These are phyloP conservation scores for Muschampia plurimacula DNA, from an alignment of 2,888 invertebrate genomes.

Conservation along the genomic window DNA sequence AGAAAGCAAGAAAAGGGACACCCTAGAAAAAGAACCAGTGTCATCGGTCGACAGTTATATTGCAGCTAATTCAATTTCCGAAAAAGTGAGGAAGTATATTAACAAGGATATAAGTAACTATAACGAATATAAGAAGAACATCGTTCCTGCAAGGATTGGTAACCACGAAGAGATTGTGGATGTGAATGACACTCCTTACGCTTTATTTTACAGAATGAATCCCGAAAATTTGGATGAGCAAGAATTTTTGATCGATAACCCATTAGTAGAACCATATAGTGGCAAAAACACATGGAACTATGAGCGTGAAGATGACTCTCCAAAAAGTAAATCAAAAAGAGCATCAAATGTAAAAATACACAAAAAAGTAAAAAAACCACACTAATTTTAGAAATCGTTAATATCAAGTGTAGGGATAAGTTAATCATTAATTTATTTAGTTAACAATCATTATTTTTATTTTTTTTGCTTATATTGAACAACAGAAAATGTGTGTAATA, in stretches of 20 bases:
- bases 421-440: neutral
- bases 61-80: neutral
- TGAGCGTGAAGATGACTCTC: neutral
- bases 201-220: slow-evolving; percentile 65
- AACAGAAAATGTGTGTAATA: too few relatives aligned
- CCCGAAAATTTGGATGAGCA: slow-evolving; percentile 53
- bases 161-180: slow-evolving; percentile 53
- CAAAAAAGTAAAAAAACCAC: slow-evolving; percentile 54
- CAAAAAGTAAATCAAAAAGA: slow-evolving; percentile 43
- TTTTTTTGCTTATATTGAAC: too few relatives aligned
- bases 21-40: slow-evolving; percentile 1
- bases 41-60: neutral
- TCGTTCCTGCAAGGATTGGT: slow-evolving; percentile 47
- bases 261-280: neutral
- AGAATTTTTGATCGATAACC: slow-evolving; percentile 25
- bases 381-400: slow-evolving; percentile 47
- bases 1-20: slow-evolving; percentile 43
- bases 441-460: too few relatives aligned
- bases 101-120: slow-evolving; percentile 50
- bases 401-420: neutral
- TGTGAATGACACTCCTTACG: slow-evolving; percentile 57
- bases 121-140: slow-evolving; percentile 6
- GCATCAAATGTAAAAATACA: slow-evolving; percentile 48
- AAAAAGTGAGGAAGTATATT: slow-evolving; percentile 53
- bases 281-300: slow-evolving; percentile 13